A percentile compares a stretch with the other conserved stretches of the same genome.
These are phyloP conservation scores for Helicoverpa zea DNA, from an alignment of 1,140 invertebrate species.

Conservation along the genomic window DNA sequence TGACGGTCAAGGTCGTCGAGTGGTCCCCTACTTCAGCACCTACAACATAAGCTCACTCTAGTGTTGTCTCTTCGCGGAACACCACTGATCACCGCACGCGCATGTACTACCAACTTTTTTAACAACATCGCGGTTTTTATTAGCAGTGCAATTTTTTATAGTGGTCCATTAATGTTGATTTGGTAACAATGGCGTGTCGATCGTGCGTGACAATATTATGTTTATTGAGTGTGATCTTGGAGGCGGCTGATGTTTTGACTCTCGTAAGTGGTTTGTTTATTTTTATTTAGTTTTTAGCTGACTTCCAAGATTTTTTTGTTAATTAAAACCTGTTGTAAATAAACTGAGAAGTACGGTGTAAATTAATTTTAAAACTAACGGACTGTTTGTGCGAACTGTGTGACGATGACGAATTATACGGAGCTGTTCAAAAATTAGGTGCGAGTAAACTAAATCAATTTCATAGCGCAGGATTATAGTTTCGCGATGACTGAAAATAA, in stretches of 20 bases:
- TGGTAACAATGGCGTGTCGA: slow-evolving; percentile 58
- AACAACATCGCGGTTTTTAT: too few species aligned
- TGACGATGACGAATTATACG: too few species aligned
- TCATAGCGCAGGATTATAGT: too few species aligned
- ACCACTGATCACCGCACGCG: slow-evolving; percentile 35
- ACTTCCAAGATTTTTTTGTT: not conserved
- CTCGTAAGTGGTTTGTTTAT: slow-evolving; percentile 61
- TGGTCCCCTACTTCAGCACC: slow-evolving; percentile 59
- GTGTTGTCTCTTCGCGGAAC: slow-evolving; percentile 52
- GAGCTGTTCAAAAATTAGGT: too few species aligned
- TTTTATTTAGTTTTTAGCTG: not conserved
- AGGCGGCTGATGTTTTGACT: slow-evolving; percentile 61
- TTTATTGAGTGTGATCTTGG: slow-evolving; percentile 64
- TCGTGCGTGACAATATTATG: slow-evolving; percentile 64
- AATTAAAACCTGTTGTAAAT: not conserved
- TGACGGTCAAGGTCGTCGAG: slow-evolving; percentile 71
- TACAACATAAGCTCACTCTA: slow-evolving; percentile 57
- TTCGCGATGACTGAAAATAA: too few species aligned
- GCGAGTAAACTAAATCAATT: too few species aligned
- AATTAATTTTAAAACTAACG: not conserved
- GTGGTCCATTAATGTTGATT: slow-evolving; percentile 21
- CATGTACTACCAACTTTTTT: not conserved
- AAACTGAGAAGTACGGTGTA: too few species aligned
- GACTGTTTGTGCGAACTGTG: not conserved
- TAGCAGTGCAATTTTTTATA: slow-evolving; percentile 50